phyloP scores from a whole-genome alignment of 2,113 vertebrate genomes.

The Nyctibius bracteatus region DNA sequence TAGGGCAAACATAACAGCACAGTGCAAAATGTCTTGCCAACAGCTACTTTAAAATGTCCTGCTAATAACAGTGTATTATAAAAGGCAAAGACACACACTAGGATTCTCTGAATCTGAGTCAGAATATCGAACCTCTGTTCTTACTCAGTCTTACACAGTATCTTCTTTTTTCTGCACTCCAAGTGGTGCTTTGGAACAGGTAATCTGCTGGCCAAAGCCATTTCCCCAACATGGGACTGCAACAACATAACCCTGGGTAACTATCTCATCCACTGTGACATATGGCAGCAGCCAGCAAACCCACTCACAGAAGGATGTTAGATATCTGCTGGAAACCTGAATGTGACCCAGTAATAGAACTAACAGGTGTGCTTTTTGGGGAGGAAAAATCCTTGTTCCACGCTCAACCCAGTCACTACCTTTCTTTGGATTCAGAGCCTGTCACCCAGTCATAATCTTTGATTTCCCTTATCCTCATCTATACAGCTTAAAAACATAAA shows the following conservation, averaged over 20 bases:
- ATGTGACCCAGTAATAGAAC: not conserved
- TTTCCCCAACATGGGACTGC: not conserved
- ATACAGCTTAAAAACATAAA: not conserved
- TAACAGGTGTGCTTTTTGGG: rapidly evolving
- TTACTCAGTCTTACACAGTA: not conserved
- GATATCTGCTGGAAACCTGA: not conserved
- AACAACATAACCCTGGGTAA: not conserved
- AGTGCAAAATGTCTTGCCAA: not conserved
- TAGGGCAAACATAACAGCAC: not conserved
- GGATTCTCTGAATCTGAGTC: not conserved
- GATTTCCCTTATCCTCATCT: not conserved
- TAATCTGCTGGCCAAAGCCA: not conserved
- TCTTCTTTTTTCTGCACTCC: not conserved
- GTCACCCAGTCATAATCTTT: not conserved
- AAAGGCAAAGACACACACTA: not conserved
- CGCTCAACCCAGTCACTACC: not conserved
- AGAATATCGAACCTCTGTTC: not conserved
- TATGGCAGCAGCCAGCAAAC: not conserved
- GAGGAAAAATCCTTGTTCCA: not conserved
- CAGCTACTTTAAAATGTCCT: not conserved
- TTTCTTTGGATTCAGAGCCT: not conserved
- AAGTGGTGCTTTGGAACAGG: not conserved
- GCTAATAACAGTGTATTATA: not conserved
- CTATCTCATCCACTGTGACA: not conserved
- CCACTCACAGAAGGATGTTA: rapidly evolving